Evolutionary conservation across 1,140 invertebrate genomes (phyloP), one percentile per base, ranked within the genome.

Genomic region (Eciton burchellii): DNA sequence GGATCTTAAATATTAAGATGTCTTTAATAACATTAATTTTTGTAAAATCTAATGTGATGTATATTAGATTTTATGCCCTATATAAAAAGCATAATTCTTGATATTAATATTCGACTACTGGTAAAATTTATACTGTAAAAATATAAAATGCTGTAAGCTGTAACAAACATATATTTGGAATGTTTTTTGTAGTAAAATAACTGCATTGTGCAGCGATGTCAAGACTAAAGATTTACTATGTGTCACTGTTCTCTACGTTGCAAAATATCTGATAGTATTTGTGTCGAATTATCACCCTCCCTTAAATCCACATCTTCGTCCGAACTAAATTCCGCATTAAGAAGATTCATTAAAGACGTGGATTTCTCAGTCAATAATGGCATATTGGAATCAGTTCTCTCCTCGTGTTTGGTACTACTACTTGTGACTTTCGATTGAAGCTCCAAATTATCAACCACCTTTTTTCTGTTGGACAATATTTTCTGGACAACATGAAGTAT

Each of bases 401-500:
- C 92, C n/a, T 93, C 89, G 2, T 82, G 83, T 77, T 92, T 93
- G 26, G 85, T 72, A 57, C 77, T 88, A 54, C 83, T 85, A 43
- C 45, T 92, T 19, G 87, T 56, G 19, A 89, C n/a, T 88, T 92
- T 93, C 19, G 89, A 89, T 76, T 92, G 90, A 9, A 94, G 79
- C 74, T 94, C 93, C 26, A 93, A 52, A 70, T 92, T 90, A 21
- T 92, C 91, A 60, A 68, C 63, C 47, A 82, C 84, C 47, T 91
- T 88, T 29, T 89, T 92, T 57, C 87, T 91, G 63, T 81, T 92
- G 0, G 74, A 52, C 63, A 93, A 66, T 66, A 95, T 87, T 92
- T 99, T 99, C 89, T 98, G 95, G 26, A 97, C 92, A 21, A 99
- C 96, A 93, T 99, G 99, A 62, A 97, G 94, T 11, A 95, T 95